These are phyloP conservation scores for Macropus fuliginosus DNA, from an alignment of 2,797 vertebrate genomes.

Conservation along the genomic window DNA sequence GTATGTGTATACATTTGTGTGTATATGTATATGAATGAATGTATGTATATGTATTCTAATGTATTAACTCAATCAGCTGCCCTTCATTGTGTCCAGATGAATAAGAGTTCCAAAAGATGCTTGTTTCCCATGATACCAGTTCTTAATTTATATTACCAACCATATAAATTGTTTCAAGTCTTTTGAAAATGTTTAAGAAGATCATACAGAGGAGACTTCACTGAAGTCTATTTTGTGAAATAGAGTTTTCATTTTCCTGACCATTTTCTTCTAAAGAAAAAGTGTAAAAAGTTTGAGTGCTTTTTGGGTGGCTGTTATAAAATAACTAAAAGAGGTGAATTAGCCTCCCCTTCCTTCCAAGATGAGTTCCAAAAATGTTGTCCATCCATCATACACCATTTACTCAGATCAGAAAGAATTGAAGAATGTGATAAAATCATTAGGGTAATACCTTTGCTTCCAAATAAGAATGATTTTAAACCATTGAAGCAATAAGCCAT, in stretches of 20 bases:
- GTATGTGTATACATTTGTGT: no score
- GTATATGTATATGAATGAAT: no score
- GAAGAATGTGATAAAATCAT: not conserved
- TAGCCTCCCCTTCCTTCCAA: not conserved
- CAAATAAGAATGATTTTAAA: slow-evolving; percentile 5
- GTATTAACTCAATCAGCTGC: not conserved
- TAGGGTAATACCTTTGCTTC: not conserved
- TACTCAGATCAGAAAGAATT: not conserved
- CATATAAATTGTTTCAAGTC: not conserved
- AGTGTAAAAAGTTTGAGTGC: not conserved
- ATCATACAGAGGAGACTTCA: not conserved
- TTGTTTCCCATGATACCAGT: not conserved
- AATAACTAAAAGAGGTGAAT: slow-evolving; percentile 33
- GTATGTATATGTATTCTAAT: not conserved
- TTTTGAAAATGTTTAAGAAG: not conserved
- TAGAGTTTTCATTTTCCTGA: not conserved
- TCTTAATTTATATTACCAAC: slow-evolving; percentile 10
- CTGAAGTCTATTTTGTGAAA: not conserved
- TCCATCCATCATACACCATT: not conserved
- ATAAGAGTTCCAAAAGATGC: not conserved
- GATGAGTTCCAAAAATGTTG: slow-evolving; percentile 1
- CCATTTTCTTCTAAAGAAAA: not conserved
- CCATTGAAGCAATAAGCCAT: not conserved
- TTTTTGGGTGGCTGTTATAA: not conserved
- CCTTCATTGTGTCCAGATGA: not conserved